Evolutionary conservation across 2,888 invertebrate genomes (phyloP), one percentile per base, ranked within the genome.

Genomic region (Clostera curtula): DNA sequence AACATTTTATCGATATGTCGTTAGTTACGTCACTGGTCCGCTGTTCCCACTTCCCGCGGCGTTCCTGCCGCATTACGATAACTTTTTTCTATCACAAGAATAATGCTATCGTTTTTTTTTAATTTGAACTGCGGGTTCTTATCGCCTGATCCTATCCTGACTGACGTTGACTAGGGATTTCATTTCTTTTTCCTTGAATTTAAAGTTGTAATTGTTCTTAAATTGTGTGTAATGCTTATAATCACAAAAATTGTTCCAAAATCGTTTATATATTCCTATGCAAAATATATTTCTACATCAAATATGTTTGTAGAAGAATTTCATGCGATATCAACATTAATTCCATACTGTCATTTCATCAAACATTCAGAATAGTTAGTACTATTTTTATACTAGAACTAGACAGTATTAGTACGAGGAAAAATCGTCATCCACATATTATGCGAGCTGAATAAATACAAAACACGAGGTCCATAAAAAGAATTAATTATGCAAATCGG

Each of bases 91-190:
- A 50, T 52, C 44, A 48, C 51, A 50, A 43, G 56, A 53, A 63
- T 62, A 64, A 62, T 60, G 50, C 62, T 52, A 64, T 63, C 66
- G 56, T 65, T 49, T 43, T 55, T 50, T 66, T 69, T 68, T 57
- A 45, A 50, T 36, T 29, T 40, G 47, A 47, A 45, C 45, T 48
- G 27, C 31, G 45, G 55, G 55, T 40, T 49, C 32, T 56, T 69
- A 67, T 63, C 66, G 52, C 47, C 15, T 40, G 45, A 46, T 49
- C 60, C 56, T 57, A 58, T 54, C 55, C 52, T 44, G 48, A 55
- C 45, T 32, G 34, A 40, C 25, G 27, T 29, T 25, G 38, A 18
- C 21, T 41, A 40, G 46, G 46, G 40, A 44, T 50, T 41, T 37
- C 35, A 49, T 49, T 43, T 34, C 40, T 46, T 46, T 43, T 41